phyloP scores from a whole-genome alignment of 2,113 vertebrate genomes.

The Myiopsitta monachus region DNA sequence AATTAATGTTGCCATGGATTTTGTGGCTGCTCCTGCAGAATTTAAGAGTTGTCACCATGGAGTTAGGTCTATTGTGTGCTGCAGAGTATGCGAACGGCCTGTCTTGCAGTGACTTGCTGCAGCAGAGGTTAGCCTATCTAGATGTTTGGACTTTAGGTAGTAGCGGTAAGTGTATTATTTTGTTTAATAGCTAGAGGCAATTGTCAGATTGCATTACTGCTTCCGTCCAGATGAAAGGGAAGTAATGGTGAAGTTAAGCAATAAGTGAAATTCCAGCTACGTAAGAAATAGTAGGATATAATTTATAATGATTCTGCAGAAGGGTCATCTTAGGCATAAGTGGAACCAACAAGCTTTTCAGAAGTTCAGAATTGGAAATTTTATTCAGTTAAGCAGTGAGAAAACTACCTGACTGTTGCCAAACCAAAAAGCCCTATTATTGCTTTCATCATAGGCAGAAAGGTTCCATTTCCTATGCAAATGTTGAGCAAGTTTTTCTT shows the following conservation, averaged over 20 bases:
- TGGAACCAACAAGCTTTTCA: not conserved
- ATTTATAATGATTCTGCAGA: not conserved
- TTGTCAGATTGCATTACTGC: not conserved
- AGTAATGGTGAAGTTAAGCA: not conserved
- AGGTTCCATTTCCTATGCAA: not conserved
- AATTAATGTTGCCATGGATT: conserved; percentile 56
- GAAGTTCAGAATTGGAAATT: not conserved
- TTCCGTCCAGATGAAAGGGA: not conserved
- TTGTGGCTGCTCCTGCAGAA: not conserved
- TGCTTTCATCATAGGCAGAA: not conserved
- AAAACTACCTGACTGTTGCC: not conserved
- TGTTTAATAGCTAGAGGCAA: not conserved
- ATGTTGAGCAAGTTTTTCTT: not conserved
- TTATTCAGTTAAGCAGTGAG: not conserved
- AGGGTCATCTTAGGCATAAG: not conserved
- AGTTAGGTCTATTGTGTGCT: not conserved
- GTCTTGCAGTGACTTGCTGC: not conserved
- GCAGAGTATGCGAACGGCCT: not conserved
- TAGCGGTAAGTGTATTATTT: not conserved
- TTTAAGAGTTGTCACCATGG: not conserved
- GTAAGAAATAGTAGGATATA: not conserved
- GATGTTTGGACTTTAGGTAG: not conserved
- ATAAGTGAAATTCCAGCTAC: not conserved
- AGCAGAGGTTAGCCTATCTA: not conserved
- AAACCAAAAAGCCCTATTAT: not conserved